Conservation (phyloP, 2,888 invertebrate species). For the Acleris holmiana region DNA sequence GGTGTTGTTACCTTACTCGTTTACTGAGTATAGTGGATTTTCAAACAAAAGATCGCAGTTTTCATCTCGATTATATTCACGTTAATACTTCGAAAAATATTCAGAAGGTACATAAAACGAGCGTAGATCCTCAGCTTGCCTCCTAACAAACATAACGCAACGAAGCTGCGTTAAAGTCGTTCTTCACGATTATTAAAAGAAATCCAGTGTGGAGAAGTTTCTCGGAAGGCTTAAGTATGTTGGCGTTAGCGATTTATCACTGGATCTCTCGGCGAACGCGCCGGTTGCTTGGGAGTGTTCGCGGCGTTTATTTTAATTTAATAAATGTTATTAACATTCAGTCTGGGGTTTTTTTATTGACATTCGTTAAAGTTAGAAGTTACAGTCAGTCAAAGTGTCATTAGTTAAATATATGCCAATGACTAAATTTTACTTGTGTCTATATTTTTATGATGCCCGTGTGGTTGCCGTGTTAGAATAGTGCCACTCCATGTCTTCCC, state of each 20-base stretch:
- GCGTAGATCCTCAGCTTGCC: slow-evolving; percentile 11
- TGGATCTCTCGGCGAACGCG: slow-evolving; percentile 39
- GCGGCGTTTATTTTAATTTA: slow-evolving; percentile 3
- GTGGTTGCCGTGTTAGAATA: no score
- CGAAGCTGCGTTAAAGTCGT: slow-evolving; percentile 33
- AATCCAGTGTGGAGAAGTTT: slow-evolving; percentile 56
- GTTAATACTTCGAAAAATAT: no score
- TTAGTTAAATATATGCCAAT: no score
- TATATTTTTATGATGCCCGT: no score
- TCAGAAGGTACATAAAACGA: neutral
- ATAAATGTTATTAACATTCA: neutral
- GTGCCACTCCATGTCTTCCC: no score
- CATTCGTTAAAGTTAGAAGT: neutral
- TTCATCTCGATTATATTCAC: no score
- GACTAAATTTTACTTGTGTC: no score
- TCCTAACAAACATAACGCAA: slow-evolving; percentile 34
- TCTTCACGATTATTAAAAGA: slow-evolving; percentile 53
- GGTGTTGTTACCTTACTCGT: no score
- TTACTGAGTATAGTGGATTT: no score
- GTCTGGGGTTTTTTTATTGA: neutral
- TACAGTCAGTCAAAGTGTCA: no score
- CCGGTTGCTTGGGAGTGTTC: neutral
- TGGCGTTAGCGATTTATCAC: slow-evolving; percentile 48
- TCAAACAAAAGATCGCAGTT: no score
- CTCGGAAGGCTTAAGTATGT: slow-evolving; percentile 52